Evolutionary conservation across 1,140 invertebrate species (phyloP).

Genomic region (Drosophila guanche): DNA sequence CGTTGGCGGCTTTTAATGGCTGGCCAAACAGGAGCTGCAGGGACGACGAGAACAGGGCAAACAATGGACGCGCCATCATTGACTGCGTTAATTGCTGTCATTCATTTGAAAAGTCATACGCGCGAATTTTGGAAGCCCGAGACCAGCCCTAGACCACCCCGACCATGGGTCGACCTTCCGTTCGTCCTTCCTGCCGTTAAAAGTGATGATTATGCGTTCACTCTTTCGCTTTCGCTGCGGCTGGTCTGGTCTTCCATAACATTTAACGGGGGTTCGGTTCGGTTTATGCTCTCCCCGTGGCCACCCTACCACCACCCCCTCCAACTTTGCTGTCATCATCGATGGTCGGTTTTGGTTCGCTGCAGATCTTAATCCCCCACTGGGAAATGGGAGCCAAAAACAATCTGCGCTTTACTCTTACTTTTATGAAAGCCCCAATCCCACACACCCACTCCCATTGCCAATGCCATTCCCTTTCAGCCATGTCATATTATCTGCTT

Average conservation of each 20-base stretch:
- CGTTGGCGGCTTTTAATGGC: constrained; percentile 67
- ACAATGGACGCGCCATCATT: constrained; percentile 74
- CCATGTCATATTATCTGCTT: constrained; percentile 67
- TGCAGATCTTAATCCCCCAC: constrained; percentile 59
- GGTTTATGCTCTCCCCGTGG: constrained; percentile 24
- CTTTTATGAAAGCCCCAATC: constrained; percentile 34
- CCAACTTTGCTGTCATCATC: constrained; percentile 36
- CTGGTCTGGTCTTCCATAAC: constrained; percentile 33
- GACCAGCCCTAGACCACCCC: not conserved
- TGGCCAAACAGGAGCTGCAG: constrained; percentile 20
- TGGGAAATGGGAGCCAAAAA: constrained; percentile 31
- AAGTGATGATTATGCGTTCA: constrained; percentile 76
- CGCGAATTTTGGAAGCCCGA: constrained; percentile 47
- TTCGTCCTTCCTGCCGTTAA: constrained; percentile 54
- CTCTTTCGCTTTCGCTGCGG: constrained; percentile 61
- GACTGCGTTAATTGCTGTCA: constrained; percentile 81
- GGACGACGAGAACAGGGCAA: constrained; percentile 37
- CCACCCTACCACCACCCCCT: not conserved
- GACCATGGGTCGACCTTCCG: not conserved
- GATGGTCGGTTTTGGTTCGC: constrained; percentile 18
- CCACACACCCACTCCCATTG: not conserved
- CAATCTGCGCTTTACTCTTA: constrained; percentile 53
- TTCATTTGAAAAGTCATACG: constrained; percentile 79
- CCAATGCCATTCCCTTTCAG: constrained; percentile 27
- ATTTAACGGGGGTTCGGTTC: constrained; percentile 38